Conservation (phyloP, 2,113 vertebrate genomes). For the Brachypodius melanocephalos region DNA sequence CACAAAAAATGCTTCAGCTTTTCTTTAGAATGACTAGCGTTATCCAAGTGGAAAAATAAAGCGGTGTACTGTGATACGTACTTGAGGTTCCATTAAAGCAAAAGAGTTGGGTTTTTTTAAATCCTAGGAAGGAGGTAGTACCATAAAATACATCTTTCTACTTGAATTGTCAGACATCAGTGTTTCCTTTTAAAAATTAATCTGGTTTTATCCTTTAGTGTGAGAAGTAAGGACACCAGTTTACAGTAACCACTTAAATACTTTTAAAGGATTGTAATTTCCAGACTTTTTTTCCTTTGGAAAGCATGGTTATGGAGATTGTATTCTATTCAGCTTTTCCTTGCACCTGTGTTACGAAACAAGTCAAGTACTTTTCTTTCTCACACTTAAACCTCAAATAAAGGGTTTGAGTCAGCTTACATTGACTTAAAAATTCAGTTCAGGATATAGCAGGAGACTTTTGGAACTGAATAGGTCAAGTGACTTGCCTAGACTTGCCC, state of each 20-base stretch:
- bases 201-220: not conserved
- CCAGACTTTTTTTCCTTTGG: not conserved
- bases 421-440: not conserved
- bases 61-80: accelerated
- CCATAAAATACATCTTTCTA: not conserved
- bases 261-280: not conserved
- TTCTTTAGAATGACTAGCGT: not conserved
- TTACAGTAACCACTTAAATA: not conserved
- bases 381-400: not conserved
- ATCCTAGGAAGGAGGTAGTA: not conserved
- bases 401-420: not conserved
- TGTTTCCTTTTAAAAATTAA: not conserved
- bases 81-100: not conserved
- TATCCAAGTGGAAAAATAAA: not conserved
- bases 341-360: not conserved
- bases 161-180: not conserved
- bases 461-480: not conserved
- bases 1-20: not conserved
- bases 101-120: not conserved
- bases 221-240: not conserved
- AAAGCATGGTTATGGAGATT: not conserved
- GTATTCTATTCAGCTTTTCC: not conserved
- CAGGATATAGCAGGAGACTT: not conserved
- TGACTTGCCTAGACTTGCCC: constrained; percentile 12
- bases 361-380: not conserved